Percentiles rank a stretch among this genome's conserved stretches.
phyloP scores from a whole-genome alignment of 2,113 vertebrate species.

The Lagenorhynchus albirostris region DNA sequence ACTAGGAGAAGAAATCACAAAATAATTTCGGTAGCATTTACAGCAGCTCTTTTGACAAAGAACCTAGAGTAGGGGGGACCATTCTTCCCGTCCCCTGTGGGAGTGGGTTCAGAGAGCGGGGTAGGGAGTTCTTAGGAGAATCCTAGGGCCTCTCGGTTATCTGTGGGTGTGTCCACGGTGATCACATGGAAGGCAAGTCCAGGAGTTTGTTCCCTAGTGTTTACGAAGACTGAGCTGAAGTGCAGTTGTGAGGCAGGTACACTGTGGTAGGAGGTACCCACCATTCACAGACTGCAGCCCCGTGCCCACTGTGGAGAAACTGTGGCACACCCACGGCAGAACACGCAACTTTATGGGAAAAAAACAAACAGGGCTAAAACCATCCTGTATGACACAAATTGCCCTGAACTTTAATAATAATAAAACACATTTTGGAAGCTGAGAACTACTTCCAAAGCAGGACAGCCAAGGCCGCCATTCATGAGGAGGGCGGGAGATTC shows the following conservation, averaged over 20 bases:
- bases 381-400: background rate
- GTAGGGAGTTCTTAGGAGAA: background rate
- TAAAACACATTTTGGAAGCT: background rate
- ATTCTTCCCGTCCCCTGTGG: rapidly evolving
- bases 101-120: rapidly evolving
- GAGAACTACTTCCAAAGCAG: background rate
- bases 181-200: background rate
- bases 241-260: rapidly evolving
- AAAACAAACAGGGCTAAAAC: background rate
- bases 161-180: too few relatives aligned
- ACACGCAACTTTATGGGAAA: background rate
- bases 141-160: rapidly evolving
- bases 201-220: background rate
- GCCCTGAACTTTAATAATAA: background rate
- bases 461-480: background rate
- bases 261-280: background rate
- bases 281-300: background rate
- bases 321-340: background rate
- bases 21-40: background rate
- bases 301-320: rapidly evolving
- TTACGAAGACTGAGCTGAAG: background rate
- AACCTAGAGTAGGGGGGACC: background rate
- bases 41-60: background rate
- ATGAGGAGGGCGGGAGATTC: rapidly evolving
- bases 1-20: background rate